phyloP scores from a whole-genome alignment of 2,113 vertebrate genomes.

The Rhodinocichla rosea region DNA sequence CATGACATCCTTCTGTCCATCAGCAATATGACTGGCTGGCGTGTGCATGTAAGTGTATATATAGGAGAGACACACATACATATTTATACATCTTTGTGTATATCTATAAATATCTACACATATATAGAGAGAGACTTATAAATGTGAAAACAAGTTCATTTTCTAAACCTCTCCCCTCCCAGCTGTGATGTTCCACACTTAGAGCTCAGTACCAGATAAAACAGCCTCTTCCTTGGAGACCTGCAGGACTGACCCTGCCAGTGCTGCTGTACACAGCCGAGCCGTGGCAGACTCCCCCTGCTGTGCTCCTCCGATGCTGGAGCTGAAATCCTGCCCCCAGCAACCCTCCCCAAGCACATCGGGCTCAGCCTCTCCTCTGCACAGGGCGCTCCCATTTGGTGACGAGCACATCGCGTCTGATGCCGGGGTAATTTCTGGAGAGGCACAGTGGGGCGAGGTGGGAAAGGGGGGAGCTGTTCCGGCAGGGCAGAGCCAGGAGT shows the following conservation, averaged over 20 bases:
- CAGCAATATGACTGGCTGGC: neutral
- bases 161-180: neutral
- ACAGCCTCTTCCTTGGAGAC: neutral
- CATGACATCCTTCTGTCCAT: neutral
- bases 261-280: fast-evolving
- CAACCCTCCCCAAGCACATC: fast-evolving
- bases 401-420: neutral
- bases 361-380: neutral
- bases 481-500: neutral
- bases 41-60: neutral
- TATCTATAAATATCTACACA: neutral
- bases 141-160: neutral
- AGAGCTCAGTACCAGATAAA: neutral
- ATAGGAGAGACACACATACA: neutral
- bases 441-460: fast-evolving
- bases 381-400: neutral
- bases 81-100: neutral
- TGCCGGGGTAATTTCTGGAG: neutral
- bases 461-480: too few species aligned
- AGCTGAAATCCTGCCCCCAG: neutral
- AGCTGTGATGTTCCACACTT: neutral
- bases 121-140: neutral
- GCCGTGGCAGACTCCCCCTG: fast-evolving
- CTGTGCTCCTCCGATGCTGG: neutral
- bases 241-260: neutral